A percentile compares a stretch with the other conserved stretches of the same genome.
Conservation (phyloP, 1,140 invertebrate species). For the Portunus trituberculatus region DNA sequence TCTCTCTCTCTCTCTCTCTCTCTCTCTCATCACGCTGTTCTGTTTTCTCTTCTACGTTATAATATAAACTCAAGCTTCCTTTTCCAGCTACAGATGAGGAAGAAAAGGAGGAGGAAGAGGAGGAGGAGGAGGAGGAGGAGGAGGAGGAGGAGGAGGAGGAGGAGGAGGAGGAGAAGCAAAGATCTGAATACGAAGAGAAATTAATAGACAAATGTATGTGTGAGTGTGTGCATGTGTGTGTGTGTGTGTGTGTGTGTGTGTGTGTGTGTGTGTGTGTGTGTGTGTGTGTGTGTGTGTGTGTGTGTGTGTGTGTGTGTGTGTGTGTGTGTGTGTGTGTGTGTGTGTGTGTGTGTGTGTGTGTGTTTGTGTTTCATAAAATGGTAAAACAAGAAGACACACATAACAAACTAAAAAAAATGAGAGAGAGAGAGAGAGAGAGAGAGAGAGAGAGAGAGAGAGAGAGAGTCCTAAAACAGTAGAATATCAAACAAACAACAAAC, state of each 20-base stretch:
- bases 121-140: too few relatives aligned
- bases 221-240: conserved; percentile 26
- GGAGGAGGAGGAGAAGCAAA: too few relatives aligned
- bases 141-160: too few relatives aligned
- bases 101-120: too few relatives aligned
- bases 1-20: conserved; percentile 29
- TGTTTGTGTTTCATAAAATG: background rate
- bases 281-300: conserved; percentile 41
- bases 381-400: background rate
- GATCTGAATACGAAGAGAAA: too few relatives aligned
- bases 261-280: conserved; percentile 40
- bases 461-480: background rate
- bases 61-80: too few relatives aligned
- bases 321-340: background rate
- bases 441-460: conserved; percentile 29
- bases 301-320: conserved; percentile 4
- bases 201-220: background rate
- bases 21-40: background rate
- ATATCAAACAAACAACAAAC: too few relatives aligned
- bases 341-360: too few relatives aligned
- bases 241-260: conserved; percentile 43
- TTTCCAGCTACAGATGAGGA: too few relatives aligned
- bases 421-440: conserved; percentile 29
- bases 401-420: background rate
- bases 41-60: background rate